Evolutionary conservation across 2,888 invertebrate genomes (phyloP), one percentile per base, ranked within the genome.

Genomic region (Dicyrtoma fusca): DNA sequence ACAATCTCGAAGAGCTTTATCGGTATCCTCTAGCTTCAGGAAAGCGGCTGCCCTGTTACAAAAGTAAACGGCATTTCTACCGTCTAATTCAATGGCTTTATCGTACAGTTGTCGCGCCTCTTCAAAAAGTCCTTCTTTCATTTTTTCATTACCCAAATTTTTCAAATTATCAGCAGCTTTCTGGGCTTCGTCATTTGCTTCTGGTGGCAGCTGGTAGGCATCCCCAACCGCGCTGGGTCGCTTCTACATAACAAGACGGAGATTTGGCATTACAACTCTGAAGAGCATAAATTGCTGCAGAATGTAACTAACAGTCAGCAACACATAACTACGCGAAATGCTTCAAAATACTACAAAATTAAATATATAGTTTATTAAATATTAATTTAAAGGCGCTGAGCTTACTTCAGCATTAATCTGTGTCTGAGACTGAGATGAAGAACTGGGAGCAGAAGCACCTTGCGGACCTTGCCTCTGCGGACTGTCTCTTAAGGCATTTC

Each of bases 1-100:
- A 83, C 97, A 97, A 84, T 99, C 98, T 68, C 90, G 89, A 68
- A 98, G 91, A 13, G 97, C 95, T 74, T 89, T 87, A 71, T 90
- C 87, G 82, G 94, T 91, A 82, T 92, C 90, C 63, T 91, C 91
- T 77, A 97, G 85, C 82, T 95, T 94, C 82, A 92, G 96, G 83
- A 92, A 91, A 0, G 97, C 96, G 1, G 98, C 98, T 59, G 98
- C 99, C 79, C 98, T 89, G 83, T 99, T 99, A 84, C 97, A 97
- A 84, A 93, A 98, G 85, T 92, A 98, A 42, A 98, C 94, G 0
- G 97, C 91, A 86, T 97, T 97, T 75, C 88, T 88, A 25, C 91
- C 89, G 83, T 97, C 94, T 72, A 95, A 85, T 81, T 90, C 88
- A 77, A 99, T 94, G 13, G 98, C 97, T 81, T 93, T 91, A 75